Percentiles rank a stretch among this genome's conserved stretches.
Evolutionary conservation across 2,888 invertebrate species (phyloP).

Genomic region (Adela reaumurella): DNA sequence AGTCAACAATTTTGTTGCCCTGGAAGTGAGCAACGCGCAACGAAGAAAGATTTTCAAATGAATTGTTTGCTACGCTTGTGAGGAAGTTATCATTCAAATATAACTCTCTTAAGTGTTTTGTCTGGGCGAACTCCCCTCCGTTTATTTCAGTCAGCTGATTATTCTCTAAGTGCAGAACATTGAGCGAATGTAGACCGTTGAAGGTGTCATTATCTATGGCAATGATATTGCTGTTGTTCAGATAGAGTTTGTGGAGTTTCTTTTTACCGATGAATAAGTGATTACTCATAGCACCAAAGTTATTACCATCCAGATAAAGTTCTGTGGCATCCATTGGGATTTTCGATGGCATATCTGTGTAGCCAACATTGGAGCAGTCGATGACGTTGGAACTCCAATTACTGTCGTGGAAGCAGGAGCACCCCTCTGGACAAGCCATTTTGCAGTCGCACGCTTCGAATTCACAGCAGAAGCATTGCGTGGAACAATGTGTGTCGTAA

Average conservation of each 20-base stretch:
- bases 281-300: conserved; percentile 68
- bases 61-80: conserved; percentile 66
- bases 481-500: conserved; percentile 78
- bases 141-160: conserved; percentile 68
- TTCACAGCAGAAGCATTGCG: conserved; percentile 82
- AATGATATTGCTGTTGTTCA: conserved; percentile 73
- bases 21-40: conserved; percentile 69
- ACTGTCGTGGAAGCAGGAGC: conserved; percentile 81
- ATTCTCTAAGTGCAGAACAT: conserved; percentile 72
- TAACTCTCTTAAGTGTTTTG: conserved; percentile 71
- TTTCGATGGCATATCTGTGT: conserved; percentile 68
- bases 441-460: conserved; percentile 88
- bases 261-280: conserved; percentile 84
- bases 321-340: conserved; percentile 88
- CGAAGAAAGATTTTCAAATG: conserved; percentile 69
- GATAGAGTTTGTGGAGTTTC: conserved; percentile 69
- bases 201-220: conserved; percentile 74
- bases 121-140: conserved; percentile 76
- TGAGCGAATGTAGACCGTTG: conserved; percentile 70
- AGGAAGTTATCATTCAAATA: conserved; percentile 79
- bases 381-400: conserved; percentile 81
- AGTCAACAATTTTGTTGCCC: conserved; percentile 71
- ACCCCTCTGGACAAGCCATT: conserved; percentile 82
- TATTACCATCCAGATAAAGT: conserved; percentile 79
- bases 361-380: conserved; percentile 72